Evolutionary conservation across 2,888 invertebrate species (phyloP).

Genomic region (Atrina japonica): DNA sequence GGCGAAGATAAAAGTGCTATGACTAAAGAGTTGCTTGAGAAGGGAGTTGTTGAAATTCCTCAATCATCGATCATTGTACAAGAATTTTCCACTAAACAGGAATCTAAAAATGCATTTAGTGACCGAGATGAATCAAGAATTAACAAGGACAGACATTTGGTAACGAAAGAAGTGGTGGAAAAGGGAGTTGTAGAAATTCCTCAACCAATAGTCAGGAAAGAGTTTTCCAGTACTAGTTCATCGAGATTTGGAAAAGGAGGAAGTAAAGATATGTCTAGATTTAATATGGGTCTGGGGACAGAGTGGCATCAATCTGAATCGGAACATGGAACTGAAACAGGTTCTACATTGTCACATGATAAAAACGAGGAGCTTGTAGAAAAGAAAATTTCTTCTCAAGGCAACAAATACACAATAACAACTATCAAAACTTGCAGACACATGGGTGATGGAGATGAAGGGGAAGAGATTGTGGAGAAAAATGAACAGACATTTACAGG

Average conservation of each 20-base stretch:
- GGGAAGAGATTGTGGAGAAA: slow-evolving; percentile 15
- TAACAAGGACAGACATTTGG: no score
- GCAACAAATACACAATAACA: slow-evolving; percentile 58
- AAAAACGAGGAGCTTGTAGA: slow-evolving; percentile 55
- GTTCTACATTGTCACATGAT: slow-evolving; percentile 6
- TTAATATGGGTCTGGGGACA: slow-evolving; percentile 4
- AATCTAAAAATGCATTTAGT: no score
- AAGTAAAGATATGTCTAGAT: slow-evolving; percentile 20
- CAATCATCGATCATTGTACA: slow-evolving; percentile 17
- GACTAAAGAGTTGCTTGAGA: slow-evolving; percentile 22
- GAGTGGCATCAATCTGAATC: not conserved
- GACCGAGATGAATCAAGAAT: no score
- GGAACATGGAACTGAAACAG: slow-evolving; percentile 13
- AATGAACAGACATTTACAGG: slow-evolving; percentile 47
- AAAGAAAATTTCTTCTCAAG: slow-evolving; percentile 57
- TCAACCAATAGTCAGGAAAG: not conserved
- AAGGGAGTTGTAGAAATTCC: slow-evolving; percentile 28
- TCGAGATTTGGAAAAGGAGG: slow-evolving; percentile 13
- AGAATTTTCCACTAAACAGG: slow-evolving; percentile 1
- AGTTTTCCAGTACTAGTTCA: no score
- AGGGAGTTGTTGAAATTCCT: slow-evolving; percentile 26
- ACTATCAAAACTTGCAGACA: slow-evolving; percentile 52
- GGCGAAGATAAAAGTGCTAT: slow-evolving; percentile 11
- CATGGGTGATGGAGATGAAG: slow-evolving; percentile 40
- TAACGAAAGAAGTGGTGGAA: slow-evolving; percentile 21